Conservation (phyloP, 2,113 vertebrate genomes). For the Gallinago media region DNA sequence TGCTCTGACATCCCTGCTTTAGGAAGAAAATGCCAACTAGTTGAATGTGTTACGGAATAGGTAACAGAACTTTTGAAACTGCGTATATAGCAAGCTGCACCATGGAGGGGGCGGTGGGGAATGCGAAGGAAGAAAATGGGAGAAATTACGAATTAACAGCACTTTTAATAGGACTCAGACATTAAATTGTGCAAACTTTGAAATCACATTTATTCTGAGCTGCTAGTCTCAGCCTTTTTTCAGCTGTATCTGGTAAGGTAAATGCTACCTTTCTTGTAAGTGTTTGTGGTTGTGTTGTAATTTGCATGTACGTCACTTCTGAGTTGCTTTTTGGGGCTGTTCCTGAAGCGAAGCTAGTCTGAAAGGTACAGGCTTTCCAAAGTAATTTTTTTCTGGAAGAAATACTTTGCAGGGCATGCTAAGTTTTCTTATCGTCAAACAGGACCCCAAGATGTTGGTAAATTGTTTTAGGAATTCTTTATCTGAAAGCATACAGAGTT, state of each 20-base stretch:
- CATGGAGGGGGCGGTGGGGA: rapidly evolving
- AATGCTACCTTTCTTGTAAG: background rate
- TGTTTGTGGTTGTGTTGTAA: background rate
- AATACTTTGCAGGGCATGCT: background rate
- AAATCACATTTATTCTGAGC: background rate
- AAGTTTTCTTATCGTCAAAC: background rate
- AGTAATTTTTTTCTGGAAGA: background rate
- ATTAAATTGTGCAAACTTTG: background rate
- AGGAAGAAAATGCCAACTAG: background rate
- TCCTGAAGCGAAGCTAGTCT: background rate
- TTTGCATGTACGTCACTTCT: background rate
- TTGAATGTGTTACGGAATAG: background rate
- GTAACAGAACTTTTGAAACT: background rate
- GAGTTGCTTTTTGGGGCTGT: background rate
- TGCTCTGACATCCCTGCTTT: background rate
- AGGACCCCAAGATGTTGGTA: background rate
- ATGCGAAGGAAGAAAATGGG: background rate
- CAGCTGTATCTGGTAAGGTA: background rate
- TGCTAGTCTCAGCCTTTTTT: background rate
- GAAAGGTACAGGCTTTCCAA: background rate
- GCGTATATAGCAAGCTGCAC: background rate
- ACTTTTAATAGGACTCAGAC: background rate
- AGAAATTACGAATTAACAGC: background rate
- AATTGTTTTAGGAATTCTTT: background rate
- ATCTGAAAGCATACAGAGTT: background rate